These are phyloP conservation scores for Drosophila greeni DNA, from an alignment of 2,888 invertebrate species.

Conservation along the genomic window DNA sequence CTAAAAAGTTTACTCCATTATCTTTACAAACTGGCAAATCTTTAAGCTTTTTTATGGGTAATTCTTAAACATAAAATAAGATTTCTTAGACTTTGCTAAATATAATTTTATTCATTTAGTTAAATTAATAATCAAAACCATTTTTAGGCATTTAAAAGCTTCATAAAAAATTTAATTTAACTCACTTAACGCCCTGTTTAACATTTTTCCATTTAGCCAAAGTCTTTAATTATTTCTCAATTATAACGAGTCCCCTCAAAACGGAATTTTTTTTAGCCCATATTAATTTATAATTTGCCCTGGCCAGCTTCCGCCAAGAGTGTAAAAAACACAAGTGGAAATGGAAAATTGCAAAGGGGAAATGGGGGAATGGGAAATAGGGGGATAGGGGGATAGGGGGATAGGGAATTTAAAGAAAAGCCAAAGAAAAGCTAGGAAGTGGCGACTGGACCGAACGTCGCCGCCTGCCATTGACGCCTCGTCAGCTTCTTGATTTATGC, in stretches of 20 bases:
- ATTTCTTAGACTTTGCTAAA: no score
- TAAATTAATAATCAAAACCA: background rate
- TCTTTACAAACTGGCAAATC: background rate
- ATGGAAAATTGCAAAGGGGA: background rate
- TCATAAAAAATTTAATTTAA: background rate
- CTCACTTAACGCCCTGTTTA: background rate
- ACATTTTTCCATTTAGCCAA: background rate
- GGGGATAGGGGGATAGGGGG: no score
- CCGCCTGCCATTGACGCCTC: slow-evolving; percentile 61
- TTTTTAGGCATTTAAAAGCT: background rate
- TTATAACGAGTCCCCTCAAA: slow-evolving; percentile 4
- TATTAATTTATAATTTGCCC: slow-evolving; percentile 29
- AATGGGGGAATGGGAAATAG: background rate
- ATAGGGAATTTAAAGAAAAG: background rate
- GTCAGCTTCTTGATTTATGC: slow-evolving; percentile 66
- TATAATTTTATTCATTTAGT: background rate
- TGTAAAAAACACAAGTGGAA: slow-evolving; percentile 16
- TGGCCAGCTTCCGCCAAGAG: slow-evolving; percentile 13
- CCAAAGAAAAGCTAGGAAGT: slow-evolving; percentile 28
- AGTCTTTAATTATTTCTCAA: slow-evolving; percentile 13
- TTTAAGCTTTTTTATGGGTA: background rate
- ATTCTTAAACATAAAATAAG: no score
- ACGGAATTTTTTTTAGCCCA: slow-evolving; percentile 21
- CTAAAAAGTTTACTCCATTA: slow-evolving; percentile 10
- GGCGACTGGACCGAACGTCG: slow-evolving; percentile 52